These are phyloP conservation scores for Agonum fuliginosum DNA, from an alignment of 2,888 invertebrate genomes.

Conservation along the genomic window DNA sequence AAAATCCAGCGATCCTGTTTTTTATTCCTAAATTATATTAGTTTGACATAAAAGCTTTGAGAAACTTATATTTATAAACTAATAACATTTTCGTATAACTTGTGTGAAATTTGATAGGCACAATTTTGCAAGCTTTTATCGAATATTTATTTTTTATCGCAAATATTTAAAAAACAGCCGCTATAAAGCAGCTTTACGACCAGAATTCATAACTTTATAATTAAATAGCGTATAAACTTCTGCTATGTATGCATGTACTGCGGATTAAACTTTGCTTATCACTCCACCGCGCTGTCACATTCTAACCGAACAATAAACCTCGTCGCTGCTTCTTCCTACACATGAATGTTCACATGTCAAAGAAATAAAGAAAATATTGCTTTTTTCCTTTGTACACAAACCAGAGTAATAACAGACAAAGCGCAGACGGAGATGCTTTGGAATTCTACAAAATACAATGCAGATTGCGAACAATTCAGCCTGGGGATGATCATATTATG, in stretches of 20 bases:
- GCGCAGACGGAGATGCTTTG: constrained; percentile 15
- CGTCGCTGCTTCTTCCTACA: background rate
- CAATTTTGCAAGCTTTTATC: too few species aligned
- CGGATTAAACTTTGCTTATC: constrained; percentile 14
- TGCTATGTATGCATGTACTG: background rate
- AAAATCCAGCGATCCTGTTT: too few species aligned
- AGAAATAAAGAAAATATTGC: constrained; percentile 40
- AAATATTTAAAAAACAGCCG: too few species aligned
- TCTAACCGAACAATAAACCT: background rate
- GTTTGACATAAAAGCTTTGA: too few species aligned
- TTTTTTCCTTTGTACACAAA: background rate
- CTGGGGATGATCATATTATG: too few species aligned
- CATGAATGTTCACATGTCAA: background rate
- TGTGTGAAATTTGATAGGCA: too few species aligned
- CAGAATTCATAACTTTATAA: constrained; percentile 19
- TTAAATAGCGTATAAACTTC: constrained; percentile 31
- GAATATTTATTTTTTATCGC: too few species aligned
- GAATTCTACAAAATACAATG: background rate
- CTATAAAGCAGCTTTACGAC: too few species aligned
- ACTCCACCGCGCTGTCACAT: background rate
- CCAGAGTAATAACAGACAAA: constrained; percentile 9
- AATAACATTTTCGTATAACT: too few species aligned
- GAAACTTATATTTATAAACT: too few species aligned
- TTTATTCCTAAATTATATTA: too few species aligned
- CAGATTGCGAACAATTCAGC: background rate